Evolutionary conservation across 2,797 vertebrate species (phyloP).

Genomic region (Phalanger gymnotis): DNA sequence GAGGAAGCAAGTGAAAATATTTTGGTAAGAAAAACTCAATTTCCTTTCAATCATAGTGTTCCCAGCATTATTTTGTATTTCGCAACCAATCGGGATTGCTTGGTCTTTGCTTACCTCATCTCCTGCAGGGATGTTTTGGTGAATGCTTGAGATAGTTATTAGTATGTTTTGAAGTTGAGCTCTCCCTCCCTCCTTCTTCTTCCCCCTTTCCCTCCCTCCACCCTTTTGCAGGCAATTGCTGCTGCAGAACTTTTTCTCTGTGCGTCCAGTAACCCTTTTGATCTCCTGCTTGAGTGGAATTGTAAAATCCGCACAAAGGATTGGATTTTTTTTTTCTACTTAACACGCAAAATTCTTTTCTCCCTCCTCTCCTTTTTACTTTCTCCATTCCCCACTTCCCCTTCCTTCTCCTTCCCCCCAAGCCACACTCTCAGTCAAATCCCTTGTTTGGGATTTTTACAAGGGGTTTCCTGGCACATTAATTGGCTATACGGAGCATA

Average conservation of each 20-base stretch:
- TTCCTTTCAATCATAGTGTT: constrained; percentile 66
- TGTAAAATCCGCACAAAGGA: background rate
- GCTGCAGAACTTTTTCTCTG: constrained; percentile 24
- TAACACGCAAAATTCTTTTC: background rate
- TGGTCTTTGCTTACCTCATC: constrained; percentile 79
- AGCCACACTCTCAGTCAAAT: background rate
- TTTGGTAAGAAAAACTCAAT: constrained; percentile 62
- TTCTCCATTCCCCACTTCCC: background rate
- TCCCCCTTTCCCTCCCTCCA: constrained; percentile 24
- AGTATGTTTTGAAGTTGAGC: constrained; percentile 44
- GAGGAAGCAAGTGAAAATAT: constrained; percentile 36
- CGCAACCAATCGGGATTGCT: constrained; percentile 66
- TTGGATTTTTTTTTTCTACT: background rate
- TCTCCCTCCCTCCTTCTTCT: constrained; percentile 45
- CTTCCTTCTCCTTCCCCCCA: constrained; percentile 14
- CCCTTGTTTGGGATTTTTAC: constrained; percentile 20
- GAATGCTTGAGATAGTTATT: constrained; percentile 62
- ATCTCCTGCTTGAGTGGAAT: background rate
- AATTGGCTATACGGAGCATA: background rate
- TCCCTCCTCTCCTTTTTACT: background rate
- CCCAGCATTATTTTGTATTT: constrained; percentile 65
- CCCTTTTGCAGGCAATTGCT: constrained; percentile 48
- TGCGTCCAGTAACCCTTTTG: background rate
- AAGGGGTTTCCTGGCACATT: constrained; percentile 63
- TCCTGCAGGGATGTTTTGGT: constrained; percentile 65